A percentile compares a stretch with the other conserved stretches of the same genome.
Conservation (phyloP, 1,140 invertebrate species). For the Cyphomyrmex costatus region DNA sequence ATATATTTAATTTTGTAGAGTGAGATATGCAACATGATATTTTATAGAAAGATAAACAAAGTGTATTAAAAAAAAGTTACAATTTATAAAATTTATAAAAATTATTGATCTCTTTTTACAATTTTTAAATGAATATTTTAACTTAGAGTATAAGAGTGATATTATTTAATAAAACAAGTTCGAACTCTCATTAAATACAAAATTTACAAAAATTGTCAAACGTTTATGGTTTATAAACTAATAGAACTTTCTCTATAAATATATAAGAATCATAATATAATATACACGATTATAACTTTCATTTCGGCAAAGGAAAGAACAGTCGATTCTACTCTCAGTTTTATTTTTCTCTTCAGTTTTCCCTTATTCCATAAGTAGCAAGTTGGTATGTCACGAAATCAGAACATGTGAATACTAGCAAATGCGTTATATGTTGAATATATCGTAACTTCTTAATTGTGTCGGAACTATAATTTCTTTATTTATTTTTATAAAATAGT, state of each 20-base stretch:
- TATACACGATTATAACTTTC: not conserved
- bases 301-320: constrained; percentile 1
- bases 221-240: not conserved
- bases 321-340: constrained; percentile 29
- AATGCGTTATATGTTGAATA: not conserved
- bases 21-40: not conserved
- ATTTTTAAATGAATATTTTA: not conserved
- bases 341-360: constrained; percentile 46
- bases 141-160: not conserved
- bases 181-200: not conserved
- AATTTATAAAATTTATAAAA: not conserved
- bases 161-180: not conserved
- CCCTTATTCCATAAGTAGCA: constrained; percentile 7
- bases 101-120: not conserved
- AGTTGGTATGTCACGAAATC: constrained; percentile 28
- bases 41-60: not conserved
- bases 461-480: not conserved
- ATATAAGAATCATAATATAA: not conserved
- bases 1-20: not conserved
- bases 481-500: not conserved
- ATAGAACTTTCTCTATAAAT: not conserved
- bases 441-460: not conserved
- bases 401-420: not conserved
- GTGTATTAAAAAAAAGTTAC: not conserved
- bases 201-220: not conserved